Percentiles rank a stretch among this genome's conserved stretches.
These are phyloP conservation scores for Seriola quinqueradiata DNA, from an alignment of 2,113 vertebrate species.

Conservation along the genomic window DNA sequence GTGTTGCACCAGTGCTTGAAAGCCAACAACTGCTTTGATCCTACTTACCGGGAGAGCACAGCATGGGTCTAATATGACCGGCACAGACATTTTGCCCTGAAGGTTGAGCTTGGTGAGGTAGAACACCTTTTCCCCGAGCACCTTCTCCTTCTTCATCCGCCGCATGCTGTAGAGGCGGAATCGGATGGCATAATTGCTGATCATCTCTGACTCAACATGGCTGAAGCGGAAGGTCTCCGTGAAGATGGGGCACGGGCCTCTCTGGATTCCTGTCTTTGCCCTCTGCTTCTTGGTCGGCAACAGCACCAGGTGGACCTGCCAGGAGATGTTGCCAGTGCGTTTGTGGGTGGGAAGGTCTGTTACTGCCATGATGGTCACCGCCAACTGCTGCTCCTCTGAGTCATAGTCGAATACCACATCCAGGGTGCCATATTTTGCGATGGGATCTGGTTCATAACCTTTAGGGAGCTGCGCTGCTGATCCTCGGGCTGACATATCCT, in stretches of 20 bases:
- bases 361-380: constrained; percentile 94
- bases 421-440: constrained; percentile 94
- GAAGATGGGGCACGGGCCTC: constrained; percentile 94
- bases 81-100: constrained; percentile 96
- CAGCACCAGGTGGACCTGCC: constrained; percentile 98
- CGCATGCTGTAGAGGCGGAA: constrained; percentile 96
- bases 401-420: constrained; percentile 97
- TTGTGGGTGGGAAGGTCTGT: constrained; percentile 93
- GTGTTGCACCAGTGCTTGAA: constrained; percentile 2
- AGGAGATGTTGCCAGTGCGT: constrained; percentile 91
- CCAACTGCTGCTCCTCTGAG: constrained; percentile 93
- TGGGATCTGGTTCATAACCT: constrained; percentile 93
- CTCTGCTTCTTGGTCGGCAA: constrained; percentile 97
- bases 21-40: constrained; percentile 27
- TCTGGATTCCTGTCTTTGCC: constrained; percentile 93
- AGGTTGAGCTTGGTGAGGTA: constrained; percentile 98
- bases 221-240: constrained; percentile 96
- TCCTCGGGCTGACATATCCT: constrained; percentile 94
- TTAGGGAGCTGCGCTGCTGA: constrained; percentile 93
- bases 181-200: constrained; percentile 95
- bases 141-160: constrained; percentile 96
- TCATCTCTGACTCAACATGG: constrained; percentile 96
- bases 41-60: constrained; percentile 92
- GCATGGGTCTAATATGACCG: constrained; percentile 94
- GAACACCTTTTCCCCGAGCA: constrained; percentile 97